Conservation (phyloP, 53 echinoderm and acorn worm species). For the Henricia sp. region DNA sequence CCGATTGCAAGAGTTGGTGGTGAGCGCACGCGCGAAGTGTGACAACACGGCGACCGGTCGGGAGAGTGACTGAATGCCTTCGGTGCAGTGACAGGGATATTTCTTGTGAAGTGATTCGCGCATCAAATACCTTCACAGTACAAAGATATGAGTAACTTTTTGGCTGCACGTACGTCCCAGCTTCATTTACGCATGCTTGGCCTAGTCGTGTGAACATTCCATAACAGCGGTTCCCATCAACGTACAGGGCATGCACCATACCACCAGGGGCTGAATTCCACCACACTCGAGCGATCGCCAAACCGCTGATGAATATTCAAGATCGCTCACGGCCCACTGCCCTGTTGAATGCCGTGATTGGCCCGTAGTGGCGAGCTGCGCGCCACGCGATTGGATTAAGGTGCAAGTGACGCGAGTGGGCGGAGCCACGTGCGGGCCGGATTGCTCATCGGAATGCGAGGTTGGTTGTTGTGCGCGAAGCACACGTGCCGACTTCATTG, state of each 20-base stretch:
- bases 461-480: conserved; percentile 41
- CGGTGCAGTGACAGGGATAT: conserved; percentile 36
- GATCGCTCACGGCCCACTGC: conserved; percentile 26
- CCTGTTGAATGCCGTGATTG: conserved; percentile 22
- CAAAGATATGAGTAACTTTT: conserved; percentile 36
- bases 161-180: conserved; percentile 45
- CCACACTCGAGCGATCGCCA: conserved; percentile 16
- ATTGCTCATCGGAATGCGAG: conserved; percentile 52
- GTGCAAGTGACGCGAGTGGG: conserved; percentile 24
- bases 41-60: conserved; percentile 1
- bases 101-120: conserved; percentile 45
- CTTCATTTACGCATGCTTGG: conserved; percentile 31
- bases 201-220: conserved; percentile 67
- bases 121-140: conserved; percentile 54
- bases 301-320: conserved; percentile 22
- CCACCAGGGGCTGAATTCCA: conserved; percentile 18
- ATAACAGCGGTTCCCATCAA: conserved; percentile 69
- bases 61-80: conserved; percentile 18
- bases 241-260: no score
- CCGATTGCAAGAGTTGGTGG: conserved; percentile 37
- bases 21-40: conserved; percentile 37
- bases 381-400: conserved; percentile 62
- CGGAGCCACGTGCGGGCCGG: conserved; percentile 14
- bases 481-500: conserved; percentile 61
- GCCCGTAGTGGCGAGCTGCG: conserved; percentile 15